These are phyloP conservation scores for Parnassius mnemosyne DNA, from an alignment of 2,888 invertebrate genomes.

Conservation along the genomic window DNA sequence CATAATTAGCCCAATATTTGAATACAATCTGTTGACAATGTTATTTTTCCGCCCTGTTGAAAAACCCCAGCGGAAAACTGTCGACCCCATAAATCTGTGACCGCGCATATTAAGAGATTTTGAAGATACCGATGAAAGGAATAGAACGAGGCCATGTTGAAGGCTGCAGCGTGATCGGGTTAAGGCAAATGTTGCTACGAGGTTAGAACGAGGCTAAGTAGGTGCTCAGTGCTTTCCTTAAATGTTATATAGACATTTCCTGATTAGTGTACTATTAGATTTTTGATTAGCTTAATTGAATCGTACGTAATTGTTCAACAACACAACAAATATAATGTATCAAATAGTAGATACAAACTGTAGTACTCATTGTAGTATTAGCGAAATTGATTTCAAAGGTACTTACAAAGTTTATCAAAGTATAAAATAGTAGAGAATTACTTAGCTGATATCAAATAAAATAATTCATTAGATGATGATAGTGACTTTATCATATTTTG, in stretches of 20 bases:
- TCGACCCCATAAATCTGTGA: conserved; percentile 12
- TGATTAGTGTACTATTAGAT: conserved; percentile 2
- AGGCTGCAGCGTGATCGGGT: conserved; percentile 22
- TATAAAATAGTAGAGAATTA: too few species aligned
- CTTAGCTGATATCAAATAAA: too few species aligned
- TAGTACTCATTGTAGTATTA: too few species aligned
- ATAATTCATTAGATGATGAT: too few species aligned
- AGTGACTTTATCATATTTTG: too few species aligned
- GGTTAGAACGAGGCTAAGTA: conserved; percentile 23
- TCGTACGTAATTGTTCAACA: too few species aligned
- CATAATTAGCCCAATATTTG: too few species aligned
- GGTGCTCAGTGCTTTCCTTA: conserved; percentile 55
- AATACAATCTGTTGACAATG: too few species aligned
- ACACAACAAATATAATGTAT: too few species aligned
- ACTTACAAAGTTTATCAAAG: too few species aligned
- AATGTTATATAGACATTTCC: conserved; percentile 41
- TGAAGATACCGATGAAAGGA: conserved; percentile 24
- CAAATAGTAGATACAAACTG: too few species aligned
- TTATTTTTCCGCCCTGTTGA: conserved; percentile 1
- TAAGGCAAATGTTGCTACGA: conserved; percentile 25
- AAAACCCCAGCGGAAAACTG: conserved; percentile 14
- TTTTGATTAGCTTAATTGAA: conserved; percentile 5
- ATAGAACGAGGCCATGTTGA: conserved; percentile 22
- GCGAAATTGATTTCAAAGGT: too few species aligned
- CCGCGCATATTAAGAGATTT: conserved; percentile 18